Base-by-base conservation (phyloP, 2,113 vertebrate genomes). In the Pseudois nayaur region DNA sequence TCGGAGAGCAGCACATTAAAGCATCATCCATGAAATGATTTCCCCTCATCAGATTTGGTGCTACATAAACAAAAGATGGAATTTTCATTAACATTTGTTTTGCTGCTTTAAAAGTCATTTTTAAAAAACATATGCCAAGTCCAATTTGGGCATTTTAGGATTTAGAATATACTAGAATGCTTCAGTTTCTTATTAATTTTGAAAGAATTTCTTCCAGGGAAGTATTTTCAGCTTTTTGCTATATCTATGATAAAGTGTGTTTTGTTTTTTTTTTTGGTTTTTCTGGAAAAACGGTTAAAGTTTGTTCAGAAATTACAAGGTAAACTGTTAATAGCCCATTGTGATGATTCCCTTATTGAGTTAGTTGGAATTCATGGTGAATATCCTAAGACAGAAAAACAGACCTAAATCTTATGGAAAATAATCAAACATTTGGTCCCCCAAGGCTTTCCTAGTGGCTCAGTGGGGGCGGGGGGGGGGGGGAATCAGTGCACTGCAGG, bases 241-340 rank as follows among this genome's bases (percentile, higher is more conserved):
- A 97, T 25, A 7, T 92, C 97, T 45, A 94, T 76, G 90, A 31
- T 10, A 74, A 19, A 95, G 15, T 5, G 91, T 82, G 96, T 52
- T 67, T 48, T 45, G 4, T 43, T 67, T 60, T 1, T 43, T 0
- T 8, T 23, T 60, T 55, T 60, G 9, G 0, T 43, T 81, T 86
- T 96, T 27, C 54, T 96, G 94, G 86, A 87, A 97, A 93, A 98
- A 94, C 67, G 55, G 50, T 95, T 97, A 78, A 48, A 48, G 67
- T 81, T 33, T 11, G 48, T 98, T 97, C 93, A 93, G 95, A 91
- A 97, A 97, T 94, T 83, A 92, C 48, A 87, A 97, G 89, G 97
- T 97, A 95, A 98, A 92, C 36, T 50, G 4, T 36, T 85, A 86
- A 86, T 3, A 7, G 60, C 45, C 36, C 48, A n/a, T 36, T 45